Conservation (phyloP, 2,797 vertebrate genomes). For the Sebastes umbrosus region DNA sequence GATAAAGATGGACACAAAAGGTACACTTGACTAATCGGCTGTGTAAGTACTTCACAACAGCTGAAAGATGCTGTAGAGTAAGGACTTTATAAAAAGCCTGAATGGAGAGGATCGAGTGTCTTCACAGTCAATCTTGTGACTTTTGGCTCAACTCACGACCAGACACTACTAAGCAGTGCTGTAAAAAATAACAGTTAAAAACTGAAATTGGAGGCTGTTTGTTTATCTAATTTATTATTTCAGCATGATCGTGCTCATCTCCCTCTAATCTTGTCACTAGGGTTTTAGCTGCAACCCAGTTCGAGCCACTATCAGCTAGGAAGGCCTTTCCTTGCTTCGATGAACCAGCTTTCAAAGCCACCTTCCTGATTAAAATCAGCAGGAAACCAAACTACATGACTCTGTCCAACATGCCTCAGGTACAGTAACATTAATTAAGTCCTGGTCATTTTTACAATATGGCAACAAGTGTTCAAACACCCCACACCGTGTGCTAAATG, state of each 20-base stretch:
- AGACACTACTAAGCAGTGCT: background rate
- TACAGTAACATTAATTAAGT: conserved; percentile 50
- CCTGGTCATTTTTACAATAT: background rate
- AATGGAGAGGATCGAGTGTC: background rate
- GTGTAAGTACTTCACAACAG: background rate
- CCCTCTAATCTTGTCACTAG: conserved; percentile 65
- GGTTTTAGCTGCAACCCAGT: conserved; percentile 94
- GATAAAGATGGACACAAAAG: conserved; percentile 82
- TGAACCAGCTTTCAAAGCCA: conserved; percentile 95
- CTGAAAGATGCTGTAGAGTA: background rate
- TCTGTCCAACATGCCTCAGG: conserved; percentile 97
- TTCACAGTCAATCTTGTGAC: too few species aligned
- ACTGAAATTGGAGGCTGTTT: background rate
- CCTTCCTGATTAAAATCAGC: conserved; percentile 88
- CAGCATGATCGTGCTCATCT: background rate
- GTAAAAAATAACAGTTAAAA: background rate
- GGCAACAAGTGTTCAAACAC: background rate
- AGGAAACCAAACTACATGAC: conserved; percentile 84
- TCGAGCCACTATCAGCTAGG: conserved; percentile 93
- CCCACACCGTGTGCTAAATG: background rate
- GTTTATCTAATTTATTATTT: background rate
- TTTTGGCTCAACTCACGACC: background rate
- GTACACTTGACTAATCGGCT: conserved; percentile 69
- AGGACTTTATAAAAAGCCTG: background rate
- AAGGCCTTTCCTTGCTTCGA: conserved; percentile 98